Percentiles rank a stretch among this genome's conserved stretches.
These are phyloP conservation scores for Acanthochromis polyacanthus DNA, from an alignment of 2,113 vertebrate genomes.

Conservation along the genomic window DNA sequence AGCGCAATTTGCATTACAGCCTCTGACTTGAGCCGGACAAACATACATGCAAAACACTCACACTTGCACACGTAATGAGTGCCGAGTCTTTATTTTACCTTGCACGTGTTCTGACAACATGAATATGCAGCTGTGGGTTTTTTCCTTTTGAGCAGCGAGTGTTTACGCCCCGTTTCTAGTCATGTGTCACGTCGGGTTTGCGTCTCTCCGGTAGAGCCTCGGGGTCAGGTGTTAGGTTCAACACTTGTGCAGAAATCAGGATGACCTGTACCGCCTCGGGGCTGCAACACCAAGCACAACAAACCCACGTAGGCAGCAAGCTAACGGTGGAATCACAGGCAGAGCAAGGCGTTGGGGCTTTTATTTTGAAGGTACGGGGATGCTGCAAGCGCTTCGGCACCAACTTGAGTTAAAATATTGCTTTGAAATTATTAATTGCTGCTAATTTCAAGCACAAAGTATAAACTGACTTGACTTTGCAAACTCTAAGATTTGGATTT, in stretches of 20 bases:
- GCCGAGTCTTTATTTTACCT: conserved; percentile 58
- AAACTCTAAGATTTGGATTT: too few species aligned
- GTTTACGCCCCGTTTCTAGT: conserved; percentile 72
- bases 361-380: neutral
- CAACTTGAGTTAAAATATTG: too few species aligned
- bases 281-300: conserved; percentile 62
- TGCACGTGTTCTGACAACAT: conserved; percentile 66
- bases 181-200: conserved; percentile 74
- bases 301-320: conserved; percentile 55
- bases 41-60: conserved; percentile 21
- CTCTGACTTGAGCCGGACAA: conserved; percentile 36
- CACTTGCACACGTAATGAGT: conserved; percentile 41
- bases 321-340: conserved; percentile 30
- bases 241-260: conserved; percentile 77
- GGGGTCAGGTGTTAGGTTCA: conserved; percentile 82
- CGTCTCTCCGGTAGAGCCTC: conserved; percentile 64
- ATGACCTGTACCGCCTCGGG: conserved; percentile 68
- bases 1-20: conserved; percentile 76
- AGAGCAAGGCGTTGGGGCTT: conserved; percentile 14
- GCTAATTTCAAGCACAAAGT: too few species aligned
- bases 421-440: too few species aligned
- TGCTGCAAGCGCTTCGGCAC: too few species aligned
- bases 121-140: conserved; percentile 54
- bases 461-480: too few species aligned
- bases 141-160: conserved; percentile 27